A percentile compares a stretch with the other conserved stretches of the same genome.
Evolutionary conservation across 1,140 invertebrate species (phyloP).

Genomic region (Hypsibius dujardini): DNA sequence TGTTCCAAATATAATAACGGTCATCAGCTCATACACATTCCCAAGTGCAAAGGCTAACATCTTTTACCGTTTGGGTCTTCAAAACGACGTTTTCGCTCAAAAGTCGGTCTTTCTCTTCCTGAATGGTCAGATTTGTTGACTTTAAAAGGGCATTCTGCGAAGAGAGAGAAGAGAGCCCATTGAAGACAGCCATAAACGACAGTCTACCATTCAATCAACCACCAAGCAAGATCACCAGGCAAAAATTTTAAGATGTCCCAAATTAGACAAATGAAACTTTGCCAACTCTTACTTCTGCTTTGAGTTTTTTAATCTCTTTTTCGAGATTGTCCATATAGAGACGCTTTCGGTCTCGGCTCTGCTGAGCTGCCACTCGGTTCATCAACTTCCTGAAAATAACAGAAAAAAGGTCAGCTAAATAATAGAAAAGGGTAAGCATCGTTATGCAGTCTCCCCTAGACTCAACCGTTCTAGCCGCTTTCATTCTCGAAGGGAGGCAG

Average conservation of each 20-base stretch:
- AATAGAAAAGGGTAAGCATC: too few relatives aligned
- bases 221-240: too few relatives aligned
- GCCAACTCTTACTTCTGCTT: slow-evolving; percentile 18
- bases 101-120: slow-evolving; percentile 31
- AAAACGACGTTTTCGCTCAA: slow-evolving; percentile 30
- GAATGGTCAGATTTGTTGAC: slow-evolving; percentile 24
- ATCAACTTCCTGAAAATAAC: slow-evolving; percentile 59
- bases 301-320: slow-evolving; percentile 39
- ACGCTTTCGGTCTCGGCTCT: slow-evolving; percentile 87
- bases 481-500: too few relatives aligned
- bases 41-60: too few relatives aligned
- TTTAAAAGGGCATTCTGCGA: slow-evolving; percentile 36
- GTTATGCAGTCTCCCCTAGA: too few relatives aligned
- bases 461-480: too few relatives aligned
- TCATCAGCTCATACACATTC: too few relatives aligned
- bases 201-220: too few relatives aligned
- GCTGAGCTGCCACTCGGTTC: slow-evolving; percentile 91
- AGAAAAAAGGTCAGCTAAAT: too few relatives aligned
- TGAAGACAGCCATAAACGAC: too few relatives aligned
- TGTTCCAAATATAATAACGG: too few relatives aligned
- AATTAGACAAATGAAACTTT: slow-evolving; percentile 17
- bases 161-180: slow-evolving; percentile 7
- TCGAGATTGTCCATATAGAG: slow-evolving; percentile 74
- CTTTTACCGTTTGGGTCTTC: slow-evolving; percentile 20
- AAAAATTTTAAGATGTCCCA: slow-evolving; percentile 5